Base-by-base conservation (phyloP, 2,797 vertebrate genomes). In the Urophycis tenuis region DNA sequence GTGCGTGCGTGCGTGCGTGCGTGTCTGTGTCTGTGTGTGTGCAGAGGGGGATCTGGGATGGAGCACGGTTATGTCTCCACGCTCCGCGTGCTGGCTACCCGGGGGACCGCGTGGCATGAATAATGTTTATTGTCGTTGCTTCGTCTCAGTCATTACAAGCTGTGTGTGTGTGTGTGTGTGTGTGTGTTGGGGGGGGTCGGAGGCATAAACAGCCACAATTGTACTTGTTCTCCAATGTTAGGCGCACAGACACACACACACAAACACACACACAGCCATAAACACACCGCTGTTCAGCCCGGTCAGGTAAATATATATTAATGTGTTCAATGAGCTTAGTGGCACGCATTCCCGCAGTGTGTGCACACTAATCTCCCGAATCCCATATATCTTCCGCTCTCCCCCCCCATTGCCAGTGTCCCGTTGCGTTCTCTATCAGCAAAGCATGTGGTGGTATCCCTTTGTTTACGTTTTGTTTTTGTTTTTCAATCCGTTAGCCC, bases 401-500 rank as follows among this genome's bases (percentile, higher is more conserved):
- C 7, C 22, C 22, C 19, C 22, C 45, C 45, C 45, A 53, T 4
- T 19, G 19, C 45, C 45, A 17, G 19, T 19, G 22, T 53, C 45
- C 19, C 7, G 3, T 22, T 49, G 15, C 22, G 5, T 49, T 49
- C 5, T 19, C 3, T 7, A 49, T 0, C 17, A 49, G 45, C n/a
- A 22, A 22, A 17, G 11, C 69, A 12, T 73, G 19, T 15, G 41
- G 41, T 74, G 72, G 81, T 29, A 19, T 31, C 67, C 67, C 67
- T 70, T 31, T 70, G 30, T 30, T 86, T 75, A 15, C 73, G 49
- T 79, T 85, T 84, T 80, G 74, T 80, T 84, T 83, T 74, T n/a
- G n/a, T 73, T 79, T 85, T 33, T 79, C 87, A 82, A 77, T 29
- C 81, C 91, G 91, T 74, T 85, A 99, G 97, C 88, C 94, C 93